Evolutionary conservation across 2,113 vertebrate genomes (phyloP).

Genomic region (Boulengeromyrus knoepffleri): DNA sequence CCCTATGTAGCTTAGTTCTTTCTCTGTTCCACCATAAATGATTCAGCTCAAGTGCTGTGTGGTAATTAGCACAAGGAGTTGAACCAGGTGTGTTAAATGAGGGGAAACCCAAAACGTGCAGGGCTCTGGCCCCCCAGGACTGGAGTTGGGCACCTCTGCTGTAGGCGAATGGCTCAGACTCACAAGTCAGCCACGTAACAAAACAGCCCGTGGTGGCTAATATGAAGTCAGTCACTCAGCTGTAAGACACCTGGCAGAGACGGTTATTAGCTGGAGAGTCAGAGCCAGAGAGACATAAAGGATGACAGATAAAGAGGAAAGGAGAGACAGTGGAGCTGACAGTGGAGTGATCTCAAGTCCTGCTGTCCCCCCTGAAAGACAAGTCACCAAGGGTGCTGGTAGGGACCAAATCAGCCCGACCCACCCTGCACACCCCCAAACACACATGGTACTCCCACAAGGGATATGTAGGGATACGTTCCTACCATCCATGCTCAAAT

Average conservation of each 20-base stretch:
- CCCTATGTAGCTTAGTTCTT: too few species aligned
- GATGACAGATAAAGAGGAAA: background rate
- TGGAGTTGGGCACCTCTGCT: too few species aligned
- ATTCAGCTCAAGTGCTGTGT: too few species aligned
- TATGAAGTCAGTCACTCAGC: background rate
- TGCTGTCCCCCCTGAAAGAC: background rate
- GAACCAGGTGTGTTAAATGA: too few species aligned
- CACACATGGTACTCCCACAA: background rate
- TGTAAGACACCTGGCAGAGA: background rate
- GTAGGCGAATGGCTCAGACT: background rate
- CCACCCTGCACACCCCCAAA: too few species aligned
- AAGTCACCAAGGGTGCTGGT: too few species aligned
- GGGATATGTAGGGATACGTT: too few species aligned
- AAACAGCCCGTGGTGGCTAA: background rate
- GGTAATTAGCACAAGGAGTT: too few species aligned
- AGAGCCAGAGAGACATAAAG: background rate
- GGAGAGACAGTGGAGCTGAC: background rate
- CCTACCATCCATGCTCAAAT: background rate
- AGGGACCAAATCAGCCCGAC: too few species aligned
- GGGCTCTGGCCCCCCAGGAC: too few species aligned
- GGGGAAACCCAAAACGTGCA: too few species aligned
- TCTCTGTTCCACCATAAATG: too few species aligned
- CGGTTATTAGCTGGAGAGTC: background rate
- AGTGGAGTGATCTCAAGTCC: background rate
- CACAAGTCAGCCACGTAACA: background rate